These are phyloP conservation scores for Siderastrea radians DNA, from an alignment of 92 coral and sea anemone species.

Conservation along the genomic window DNA sequence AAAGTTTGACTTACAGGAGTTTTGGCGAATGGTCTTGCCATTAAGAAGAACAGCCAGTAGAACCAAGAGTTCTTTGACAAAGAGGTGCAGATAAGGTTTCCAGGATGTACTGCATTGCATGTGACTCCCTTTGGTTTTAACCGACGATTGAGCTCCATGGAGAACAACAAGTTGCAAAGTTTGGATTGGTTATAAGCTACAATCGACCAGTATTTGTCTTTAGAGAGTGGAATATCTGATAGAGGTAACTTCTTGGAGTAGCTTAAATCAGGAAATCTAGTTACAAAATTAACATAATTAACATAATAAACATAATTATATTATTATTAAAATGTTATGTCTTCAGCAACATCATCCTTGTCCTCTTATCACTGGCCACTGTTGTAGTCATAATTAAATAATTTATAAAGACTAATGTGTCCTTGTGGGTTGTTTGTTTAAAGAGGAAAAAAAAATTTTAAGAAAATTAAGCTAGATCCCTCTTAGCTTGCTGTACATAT, in stretches of 20 bases:
- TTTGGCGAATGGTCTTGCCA: conserved; percentile 90
- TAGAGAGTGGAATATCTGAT: conserved; percentile 75
- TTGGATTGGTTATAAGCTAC: conserved; percentile 97
- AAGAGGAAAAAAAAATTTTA: too few species aligned
- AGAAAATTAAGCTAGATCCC: too few species aligned
- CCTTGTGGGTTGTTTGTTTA: too few species aligned
- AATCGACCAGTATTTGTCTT: conserved; percentile 88
- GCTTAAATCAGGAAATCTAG: conserved; percentile 87
- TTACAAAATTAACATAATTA: not conserved
- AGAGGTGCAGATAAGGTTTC: conserved; percentile 91
- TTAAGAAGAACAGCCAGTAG: conserved; percentile 80
- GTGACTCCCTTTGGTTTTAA: conserved; percentile 88
- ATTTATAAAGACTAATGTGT: too few species aligned
- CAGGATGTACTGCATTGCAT: conserved; percentile 95
- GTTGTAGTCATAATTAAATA: too few species aligned
- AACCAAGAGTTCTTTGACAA: conserved; percentile 82
- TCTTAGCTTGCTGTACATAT: too few species aligned
- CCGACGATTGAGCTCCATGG: conserved; percentile 94
- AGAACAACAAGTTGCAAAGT: conserved; percentile 86
- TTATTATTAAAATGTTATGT: too few species aligned
- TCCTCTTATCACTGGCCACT: too few species aligned
- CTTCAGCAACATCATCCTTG: too few species aligned
- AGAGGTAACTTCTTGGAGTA: conserved; percentile 80
- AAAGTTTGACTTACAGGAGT: conserved; percentile 74
- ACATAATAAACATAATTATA: too few species aligned